Conservation (phyloP, 2,797 vertebrate genomes). For the Sebastes itinus region DNA sequence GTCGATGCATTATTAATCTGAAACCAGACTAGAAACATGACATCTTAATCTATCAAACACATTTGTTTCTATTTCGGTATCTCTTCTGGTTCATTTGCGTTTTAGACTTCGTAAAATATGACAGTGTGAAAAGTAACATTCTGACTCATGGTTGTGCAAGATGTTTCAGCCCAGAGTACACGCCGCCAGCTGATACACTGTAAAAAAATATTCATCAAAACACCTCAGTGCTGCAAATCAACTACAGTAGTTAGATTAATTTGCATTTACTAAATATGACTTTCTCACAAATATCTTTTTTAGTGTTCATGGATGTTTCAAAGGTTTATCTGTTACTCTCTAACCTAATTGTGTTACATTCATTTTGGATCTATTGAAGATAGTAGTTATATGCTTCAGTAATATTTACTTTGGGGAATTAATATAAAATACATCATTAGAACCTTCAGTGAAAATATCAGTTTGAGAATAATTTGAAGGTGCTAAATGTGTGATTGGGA, state of each 20-base stretch:
- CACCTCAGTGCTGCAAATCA: background rate
- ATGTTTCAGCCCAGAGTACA: slow-evolving; percentile 14
- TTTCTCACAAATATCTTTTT: background rate
- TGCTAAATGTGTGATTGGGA: too few species aligned
- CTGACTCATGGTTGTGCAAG: slow-evolving; percentile 24
- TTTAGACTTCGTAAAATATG: background rate
- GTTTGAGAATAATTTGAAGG: background rate
- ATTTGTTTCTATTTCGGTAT: slow-evolving; percentile 4
- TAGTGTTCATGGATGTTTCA: background rate
- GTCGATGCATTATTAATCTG: slow-evolving; percentile 12
- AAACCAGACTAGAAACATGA: background rate
- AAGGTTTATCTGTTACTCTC: background rate
- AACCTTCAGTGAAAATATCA: background rate
- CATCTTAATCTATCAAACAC: background rate
- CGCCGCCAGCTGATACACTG: background rate
- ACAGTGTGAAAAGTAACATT: slow-evolving; percentile 9
- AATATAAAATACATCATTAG: background rate
- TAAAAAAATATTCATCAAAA: slow-evolving; percentile 7
- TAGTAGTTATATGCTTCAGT: background rate
- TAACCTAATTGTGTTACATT: background rate
- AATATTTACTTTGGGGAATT: background rate
- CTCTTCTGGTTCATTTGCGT: background rate
- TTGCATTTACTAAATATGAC: background rate
- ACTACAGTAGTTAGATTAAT: background rate
- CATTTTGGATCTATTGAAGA: background rate